phyloP scores from a whole-genome alignment of 1,140 invertebrate genomes.

The Probaryconus sp. region DNA sequence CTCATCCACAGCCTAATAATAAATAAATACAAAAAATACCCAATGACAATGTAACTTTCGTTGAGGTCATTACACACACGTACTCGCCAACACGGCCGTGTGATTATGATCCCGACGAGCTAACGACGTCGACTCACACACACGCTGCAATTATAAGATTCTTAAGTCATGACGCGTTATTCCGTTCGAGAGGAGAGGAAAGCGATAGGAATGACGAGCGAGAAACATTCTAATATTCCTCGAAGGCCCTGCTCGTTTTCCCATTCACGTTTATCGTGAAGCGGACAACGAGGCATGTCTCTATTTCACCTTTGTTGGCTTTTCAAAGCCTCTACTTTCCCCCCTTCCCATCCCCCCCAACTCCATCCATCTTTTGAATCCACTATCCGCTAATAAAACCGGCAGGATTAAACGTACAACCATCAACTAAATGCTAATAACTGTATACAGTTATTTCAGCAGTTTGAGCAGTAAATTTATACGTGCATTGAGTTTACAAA shows the following conservation, averaged over 20 bases:
- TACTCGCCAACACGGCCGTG: too few species aligned
- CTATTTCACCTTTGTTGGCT: conserved; percentile 46
- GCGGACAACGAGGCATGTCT: conserved; percentile 26
- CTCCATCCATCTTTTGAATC: too few species aligned
- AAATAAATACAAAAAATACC: background rate
- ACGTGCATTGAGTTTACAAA: too few species aligned
- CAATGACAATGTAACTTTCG: conserved; percentile 17
- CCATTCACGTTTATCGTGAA: conserved; percentile 44
- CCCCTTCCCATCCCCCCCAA: too few species aligned
- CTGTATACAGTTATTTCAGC: too few species aligned
- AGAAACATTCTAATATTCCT: conserved; percentile 42
- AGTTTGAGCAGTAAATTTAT: too few species aligned
- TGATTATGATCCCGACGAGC: conserved; percentile 12
- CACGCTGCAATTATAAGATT: conserved; percentile 38
- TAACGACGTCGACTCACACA: conserved; percentile 5
- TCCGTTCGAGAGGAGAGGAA: conserved; percentile 15
- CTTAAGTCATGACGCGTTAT: conserved; percentile 40
- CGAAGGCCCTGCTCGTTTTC: conserved; percentile 41
- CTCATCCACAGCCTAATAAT: background rate
- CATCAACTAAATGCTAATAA: too few species aligned
- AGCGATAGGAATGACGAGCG: conserved; percentile 40
- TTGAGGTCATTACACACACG: conserved; percentile 6
- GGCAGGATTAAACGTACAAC: too few species aligned
- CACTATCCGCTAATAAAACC: too few species aligned
- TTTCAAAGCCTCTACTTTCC: too few species aligned